phyloP scores from a whole-genome alignment of 2,888 invertebrate genomes.

The Hypomecis atomaria region DNA sequence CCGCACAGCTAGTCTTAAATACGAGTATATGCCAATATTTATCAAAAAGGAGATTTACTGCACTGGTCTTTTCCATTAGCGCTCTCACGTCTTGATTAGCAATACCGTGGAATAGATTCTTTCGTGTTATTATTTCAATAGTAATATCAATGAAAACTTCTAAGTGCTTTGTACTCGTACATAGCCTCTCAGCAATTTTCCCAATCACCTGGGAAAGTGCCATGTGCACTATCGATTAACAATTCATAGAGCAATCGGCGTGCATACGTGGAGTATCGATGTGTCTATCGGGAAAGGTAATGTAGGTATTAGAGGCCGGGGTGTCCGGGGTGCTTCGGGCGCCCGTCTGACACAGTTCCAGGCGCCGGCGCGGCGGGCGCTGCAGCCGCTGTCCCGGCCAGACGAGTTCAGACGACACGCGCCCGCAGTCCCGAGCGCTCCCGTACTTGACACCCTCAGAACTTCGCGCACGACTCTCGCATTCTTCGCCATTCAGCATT shows the following conservation, averaged over 20 bases:
- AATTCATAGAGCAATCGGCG: slow-evolving; percentile 24
- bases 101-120: too few species aligned
- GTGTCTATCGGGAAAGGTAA: slow-evolving; percentile 20
- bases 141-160: too few species aligned
- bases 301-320: slow-evolving; percentile 63
- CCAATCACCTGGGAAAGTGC: slow-evolving; percentile 12
- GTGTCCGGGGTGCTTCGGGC: slow-evolving; percentile 66
- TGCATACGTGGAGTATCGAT: slow-evolving; percentile 26
- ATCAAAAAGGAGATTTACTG: too few species aligned
- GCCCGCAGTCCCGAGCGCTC: slow-evolving; percentile 68
- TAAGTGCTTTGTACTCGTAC: not conserved
- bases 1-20: too few species aligned
- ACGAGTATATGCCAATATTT: too few species aligned
- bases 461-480: slow-evolving; percentile 48
- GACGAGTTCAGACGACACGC: slow-evolving; percentile 82
- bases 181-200: slow-evolving; percentile 3
- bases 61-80: too few species aligned
- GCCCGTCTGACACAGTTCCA: slow-evolving; percentile 79
- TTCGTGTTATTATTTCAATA: too few species aligned
- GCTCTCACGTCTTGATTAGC: too few species aligned
- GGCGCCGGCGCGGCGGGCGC: slow-evolving; percentile 81
- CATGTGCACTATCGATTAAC: slow-evolving; percentile 23
- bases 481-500: slow-evolving; percentile 63
- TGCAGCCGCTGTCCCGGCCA: slow-evolving; percentile 70
- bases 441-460: slow-evolving; percentile 53